phyloP scores from a whole-genome alignment of 1,140 invertebrate genomes.

The Aphelenchoides avenae region DNA sequence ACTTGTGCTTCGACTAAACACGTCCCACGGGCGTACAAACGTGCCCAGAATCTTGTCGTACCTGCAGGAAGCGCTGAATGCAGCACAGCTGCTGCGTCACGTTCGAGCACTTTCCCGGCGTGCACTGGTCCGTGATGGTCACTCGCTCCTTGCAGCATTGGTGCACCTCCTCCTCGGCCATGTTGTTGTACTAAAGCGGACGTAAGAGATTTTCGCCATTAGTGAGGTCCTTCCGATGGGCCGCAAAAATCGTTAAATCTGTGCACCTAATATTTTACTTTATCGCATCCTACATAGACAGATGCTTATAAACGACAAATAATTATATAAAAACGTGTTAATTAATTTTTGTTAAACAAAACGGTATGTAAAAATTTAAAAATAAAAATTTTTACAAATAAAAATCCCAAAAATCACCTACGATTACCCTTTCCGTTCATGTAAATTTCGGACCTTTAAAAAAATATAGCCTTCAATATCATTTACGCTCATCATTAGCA shows the following conservation, averaged over 20 bases:
- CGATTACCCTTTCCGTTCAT: neutral
- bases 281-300: no score
- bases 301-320: constrained; percentile 22
- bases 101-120: constrained; percentile 55
- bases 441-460: neutral
- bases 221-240: neutral
- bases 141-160: constrained; percentile 51
- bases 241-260: no score
- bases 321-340: constrained; percentile 7
- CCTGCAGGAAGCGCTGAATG: constrained; percentile 58
- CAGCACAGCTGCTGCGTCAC: constrained; percentile 53
- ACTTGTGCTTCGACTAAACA: constrained; percentile 47
- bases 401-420: constrained; percentile 3
- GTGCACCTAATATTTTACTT: neutral
- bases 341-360: constrained; percentile 1
- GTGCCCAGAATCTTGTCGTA: no score
- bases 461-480: neutral
- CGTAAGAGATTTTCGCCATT: neutral
- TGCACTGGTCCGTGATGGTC: constrained; percentile 53
- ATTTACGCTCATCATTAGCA: neutral
- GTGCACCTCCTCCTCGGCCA: constrained; percentile 36
- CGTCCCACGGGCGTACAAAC: constrained; percentile 11
- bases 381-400: neutral
- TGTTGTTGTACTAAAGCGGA: constrained; percentile 15
- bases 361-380: neutral